These are phyloP conservation scores for Engraulis encrasicolus DNA, from an alignment of 2,113 vertebrate genomes.

Conservation along the genomic window DNA sequence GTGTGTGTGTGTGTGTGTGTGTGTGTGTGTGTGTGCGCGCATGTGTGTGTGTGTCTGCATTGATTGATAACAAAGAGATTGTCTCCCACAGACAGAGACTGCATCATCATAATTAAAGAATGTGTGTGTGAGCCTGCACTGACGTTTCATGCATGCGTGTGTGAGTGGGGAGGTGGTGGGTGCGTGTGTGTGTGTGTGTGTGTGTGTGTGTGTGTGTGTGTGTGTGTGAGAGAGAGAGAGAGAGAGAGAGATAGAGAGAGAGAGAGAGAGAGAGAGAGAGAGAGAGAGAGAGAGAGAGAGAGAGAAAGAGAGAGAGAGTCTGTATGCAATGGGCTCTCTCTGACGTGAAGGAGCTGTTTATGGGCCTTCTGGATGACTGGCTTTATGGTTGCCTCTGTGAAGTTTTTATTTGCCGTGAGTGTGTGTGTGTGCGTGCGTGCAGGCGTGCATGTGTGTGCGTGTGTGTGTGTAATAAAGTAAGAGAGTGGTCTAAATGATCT, in stretches of 20 bases:
- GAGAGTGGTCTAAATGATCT: not conserved
- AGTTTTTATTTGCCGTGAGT: not conserved
- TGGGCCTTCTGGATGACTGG: not conserved
- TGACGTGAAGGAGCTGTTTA: not conserved
- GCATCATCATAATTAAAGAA: constrained; percentile 23
- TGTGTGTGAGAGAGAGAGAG: not conserved
- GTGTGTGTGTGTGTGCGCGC: constrained; percentile 25
- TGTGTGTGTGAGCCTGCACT: constrained; percentile 7
- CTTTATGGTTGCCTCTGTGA: not conserved
- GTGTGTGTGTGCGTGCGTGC: not conserved
- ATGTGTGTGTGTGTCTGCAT: constrained; percentile 15
- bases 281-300: not conserved
- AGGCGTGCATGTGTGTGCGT: not conserved
- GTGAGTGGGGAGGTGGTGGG: not conserved
- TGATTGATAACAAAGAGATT: not conserved
- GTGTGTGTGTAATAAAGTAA: not conserved
- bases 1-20: not conserved
- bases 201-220: not conserved
- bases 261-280: not conserved
- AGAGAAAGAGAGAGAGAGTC: too few species aligned
- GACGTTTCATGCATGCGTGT: not conserved
- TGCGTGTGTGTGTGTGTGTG: not conserved
- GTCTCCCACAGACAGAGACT: constrained; percentile 24
- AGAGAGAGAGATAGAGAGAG: not conserved
- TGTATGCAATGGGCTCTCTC: not conserved